Base-by-base conservation (phyloP, 2,888 invertebrate species). In the Altica lythri region DNA sequence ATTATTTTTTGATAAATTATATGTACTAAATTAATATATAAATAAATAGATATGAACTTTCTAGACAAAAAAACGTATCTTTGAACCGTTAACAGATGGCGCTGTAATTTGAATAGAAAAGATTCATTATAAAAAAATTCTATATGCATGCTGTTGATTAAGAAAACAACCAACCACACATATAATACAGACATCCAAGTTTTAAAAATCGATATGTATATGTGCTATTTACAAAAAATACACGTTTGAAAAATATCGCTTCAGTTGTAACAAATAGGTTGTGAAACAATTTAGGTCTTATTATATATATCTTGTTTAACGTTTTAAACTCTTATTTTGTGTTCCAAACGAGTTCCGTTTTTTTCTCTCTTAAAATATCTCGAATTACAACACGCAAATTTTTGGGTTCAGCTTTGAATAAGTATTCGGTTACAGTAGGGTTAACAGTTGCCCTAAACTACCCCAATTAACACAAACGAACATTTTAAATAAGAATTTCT, bases 111-210 rank as follows among this genome's bases (percentile, higher is more conserved):
- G 17, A 29, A 5, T 13, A 19, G n/a, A n/a, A n/a, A 25, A 35
- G 32, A 16, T 16, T 42, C 49, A 40, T 32, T 30, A 34, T 29
- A 25, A 47, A 16, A 19, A 16, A 38, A 6, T 45, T 48, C 30
- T 22, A 35, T 38, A 18, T 16, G 35, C 9, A 43, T 46, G 34
- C 50, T 46, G 50, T 50, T 17, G 27, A 59, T 51, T 58, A 59
- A 54, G 55, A 62, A 67, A 66, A 70, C 67, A 68, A 64, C 54
- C 66, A 72, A 69, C 61, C 70, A 65, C 69, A 69, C 71, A 61
- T 62, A 61, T 65, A 52, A 54, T 61, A 61, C 57, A 64, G 52
- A 62, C 58, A 65, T 65, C 56, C 60, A 61, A 53, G 45, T 53
- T 57, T 49, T 37, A 50, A 57, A 53, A 57, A 60, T 65, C 62